Percentiles rank a stretch among this genome's conserved stretches.
These are phyloP conservation scores for Pedetes capensis DNA, from an alignment of 2,113 vertebrate genomes.

Conservation along the genomic window DNA sequence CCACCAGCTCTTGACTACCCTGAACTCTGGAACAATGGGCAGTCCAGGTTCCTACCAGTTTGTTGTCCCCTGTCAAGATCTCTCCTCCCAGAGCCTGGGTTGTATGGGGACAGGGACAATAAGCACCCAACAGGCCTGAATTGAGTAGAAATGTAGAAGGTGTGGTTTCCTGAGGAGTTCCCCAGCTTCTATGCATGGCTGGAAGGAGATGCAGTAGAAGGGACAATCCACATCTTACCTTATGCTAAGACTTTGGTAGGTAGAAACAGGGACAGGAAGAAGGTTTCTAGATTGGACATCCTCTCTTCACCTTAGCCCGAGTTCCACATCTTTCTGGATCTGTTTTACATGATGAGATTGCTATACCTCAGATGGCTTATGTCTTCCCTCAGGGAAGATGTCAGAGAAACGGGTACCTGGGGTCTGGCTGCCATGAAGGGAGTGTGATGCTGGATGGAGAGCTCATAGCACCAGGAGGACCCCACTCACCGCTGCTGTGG, in stretches of 20 bases:
- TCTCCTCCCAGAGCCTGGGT: not conserved
- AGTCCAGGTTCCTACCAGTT: not conserved
- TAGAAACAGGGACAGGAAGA: not conserved
- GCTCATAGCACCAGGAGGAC: too few relatives aligned
- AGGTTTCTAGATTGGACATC: rapidly evolving
- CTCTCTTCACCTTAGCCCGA: not conserved
- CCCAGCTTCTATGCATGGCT: rapidly evolving
- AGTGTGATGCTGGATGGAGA: rapidly evolving
- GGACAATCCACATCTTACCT: not conserved
- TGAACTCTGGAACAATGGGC: not conserved
- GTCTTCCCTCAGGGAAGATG: not conserved
- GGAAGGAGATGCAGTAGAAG: rapidly evolving
- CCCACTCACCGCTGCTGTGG: conserved; percentile 89
- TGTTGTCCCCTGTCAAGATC: not conserved
- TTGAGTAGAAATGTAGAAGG: not conserved
- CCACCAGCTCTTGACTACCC: not conserved
- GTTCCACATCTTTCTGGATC: not conserved
- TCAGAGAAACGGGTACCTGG: not conserved
- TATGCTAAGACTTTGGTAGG: not conserved
- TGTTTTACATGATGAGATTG: not conserved
- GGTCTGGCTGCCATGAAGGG: not conserved
- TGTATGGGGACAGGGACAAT: not conserved
- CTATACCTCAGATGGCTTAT: not conserved
- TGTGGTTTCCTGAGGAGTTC: rapidly evolving
- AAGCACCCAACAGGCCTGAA: too few relatives aligned